Base-by-base conservation (phyloP, 2,888 invertebrate species). In the Pristionchus arcanus region DNA sequence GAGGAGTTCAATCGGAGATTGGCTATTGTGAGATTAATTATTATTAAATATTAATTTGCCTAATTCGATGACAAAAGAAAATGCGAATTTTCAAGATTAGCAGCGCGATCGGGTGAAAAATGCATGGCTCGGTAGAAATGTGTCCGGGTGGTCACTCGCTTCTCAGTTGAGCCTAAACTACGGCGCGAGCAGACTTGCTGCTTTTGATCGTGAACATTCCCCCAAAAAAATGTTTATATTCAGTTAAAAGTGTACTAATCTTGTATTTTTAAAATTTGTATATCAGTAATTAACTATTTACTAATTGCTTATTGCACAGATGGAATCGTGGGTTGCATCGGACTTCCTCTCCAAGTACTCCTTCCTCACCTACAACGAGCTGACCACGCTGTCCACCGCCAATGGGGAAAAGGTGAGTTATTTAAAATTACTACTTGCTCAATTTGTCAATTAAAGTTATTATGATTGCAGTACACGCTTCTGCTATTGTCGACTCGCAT, bases 361-460 rank as follows among this genome's bases (percentile, higher is more conserved):
- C 37, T 93, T 94, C 63, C 84, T 90, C 37, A 93, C 94, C 28
- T 94, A 94, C 91, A 94, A 93, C 86, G 94, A 94, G 87, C 86
- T 92, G 63, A 34, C 74, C 7, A 59, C 66, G n/a, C 74, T 88
- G 21, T 53, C 88, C 5, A 42, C 74, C 37, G 13, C 49, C 25
- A 37, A 77, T 28, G 25, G 74, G 34, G 77, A 87, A 25, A 42
- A 66, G 68, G 87, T 87, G n/a, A 2, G 63, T 15, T 3, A 9
- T 49, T n/a, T n/a, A n/a, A n/a, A n/a, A n/a, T n/a, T n/a, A n/a
- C n/a, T n/a, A n/a, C n/a, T n/a, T n/a, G n/a, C n/a, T n/a, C n/a
- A n/a, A n/a, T n/a, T n/a, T n/a, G n/a, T n/a, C n/a, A n/a, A n/a
- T n/a, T n/a, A n/a, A n/a, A n/a, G n/a, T n/a, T n/a, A n/a, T n/a